Base-by-base conservation (phyloP, 1,140 invertebrate species). In the Meloidogyne exigua region DNA sequence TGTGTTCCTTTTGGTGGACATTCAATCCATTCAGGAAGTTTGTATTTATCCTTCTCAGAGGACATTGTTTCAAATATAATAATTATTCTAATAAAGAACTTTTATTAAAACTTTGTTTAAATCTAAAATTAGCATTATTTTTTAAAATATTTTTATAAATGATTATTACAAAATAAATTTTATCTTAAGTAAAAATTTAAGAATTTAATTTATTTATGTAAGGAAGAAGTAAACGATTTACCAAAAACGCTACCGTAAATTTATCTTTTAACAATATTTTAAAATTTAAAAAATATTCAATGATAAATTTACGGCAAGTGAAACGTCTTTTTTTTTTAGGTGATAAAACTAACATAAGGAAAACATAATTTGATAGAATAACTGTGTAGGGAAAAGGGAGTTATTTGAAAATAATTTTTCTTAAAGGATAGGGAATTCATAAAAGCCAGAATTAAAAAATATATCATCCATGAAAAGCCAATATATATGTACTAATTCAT, bases 1-100 rank as follows among this genome's bases (percentile, higher is more conserved):
- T 99, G 96, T 68, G 96, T 90, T 18, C 96, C 96, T 64, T 93
- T 92, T 25, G 95, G 94, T 72, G 96, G 95, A 89, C 97, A 98
- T 21, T 95, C 94, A 83, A 96, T 95, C 96, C 96, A 86, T 49
- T 66, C 39, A 12, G 84, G 84, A 26, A 86, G 66, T 23, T 72
- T 26, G 62, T 80, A 86, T 25, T 76, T 82, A 26, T 75, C 76
- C 67, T 87, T 86, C 18, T 86, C 83, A 26, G 80, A 18, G 9
- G 72, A 25, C 72, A 73, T 80, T 73, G 28, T 32, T 3, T 32
- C 7, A 23, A 75, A 15, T 44, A 44, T 28, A 21, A 32, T n/a
- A n/a, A 44, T 2, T 23, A 57, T 7, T 66, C 25, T n/a, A 23
- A n/a, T 25, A 23, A 3, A 13, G n/a, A 28, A 36, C 5, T 49